Conservation (phyloP, 1,140 invertebrate species). For the Drosophila persimilis region DNA sequence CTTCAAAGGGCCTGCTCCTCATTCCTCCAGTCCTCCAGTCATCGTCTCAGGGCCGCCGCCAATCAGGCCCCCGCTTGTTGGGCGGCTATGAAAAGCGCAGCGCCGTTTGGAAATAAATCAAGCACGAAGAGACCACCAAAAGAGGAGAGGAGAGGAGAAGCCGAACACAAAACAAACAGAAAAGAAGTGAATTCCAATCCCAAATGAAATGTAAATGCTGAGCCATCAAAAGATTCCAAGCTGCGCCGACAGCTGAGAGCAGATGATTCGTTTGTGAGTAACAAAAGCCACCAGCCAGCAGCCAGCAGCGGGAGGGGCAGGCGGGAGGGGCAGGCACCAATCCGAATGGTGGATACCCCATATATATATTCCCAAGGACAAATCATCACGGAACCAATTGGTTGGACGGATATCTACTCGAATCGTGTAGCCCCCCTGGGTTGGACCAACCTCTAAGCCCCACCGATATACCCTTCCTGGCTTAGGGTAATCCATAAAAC, state of each 20-base stretch:
- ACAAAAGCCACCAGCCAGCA: slow-evolving; percentile 19
- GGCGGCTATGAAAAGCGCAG: slow-evolving; percentile 60
- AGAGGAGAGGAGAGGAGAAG: too few relatives aligned
- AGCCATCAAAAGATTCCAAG: slow-evolving; percentile 61
- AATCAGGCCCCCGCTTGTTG: slow-evolving; percentile 64
- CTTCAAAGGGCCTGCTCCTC: slow-evolving; percentile 29
- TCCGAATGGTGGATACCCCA: slow-evolving; percentile 20
- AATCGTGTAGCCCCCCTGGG: too few relatives aligned
- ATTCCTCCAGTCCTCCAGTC: not conserved
- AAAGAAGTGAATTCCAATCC: slow-evolving; percentile 58
- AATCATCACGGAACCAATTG: too few relatives aligned
- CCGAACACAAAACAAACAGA: slow-evolving; percentile 15
- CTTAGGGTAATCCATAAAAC: slow-evolving; percentile 18
- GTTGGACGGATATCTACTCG: too few relatives aligned
- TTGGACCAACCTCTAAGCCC: slow-evolving; percentile 9
- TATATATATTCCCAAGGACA: too few relatives aligned
- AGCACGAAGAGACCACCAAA: slow-evolving; percentile 31
- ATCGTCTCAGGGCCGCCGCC: slow-evolving; percentile 49
- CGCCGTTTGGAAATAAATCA: slow-evolving; percentile 72
- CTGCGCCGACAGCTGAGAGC: slow-evolving; percentile 35
- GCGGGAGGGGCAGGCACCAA: not conserved
- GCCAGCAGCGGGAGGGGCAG: not conserved
- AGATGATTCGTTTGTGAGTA: not conserved
- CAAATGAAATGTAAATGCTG: slow-evolving; percentile 73
- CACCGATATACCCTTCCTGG: not conserved